These are phyloP conservation scores for Corynorhinus townsendii DNA, from an alignment of 2,113 vertebrate genomes.

Conservation along the genomic window DNA sequence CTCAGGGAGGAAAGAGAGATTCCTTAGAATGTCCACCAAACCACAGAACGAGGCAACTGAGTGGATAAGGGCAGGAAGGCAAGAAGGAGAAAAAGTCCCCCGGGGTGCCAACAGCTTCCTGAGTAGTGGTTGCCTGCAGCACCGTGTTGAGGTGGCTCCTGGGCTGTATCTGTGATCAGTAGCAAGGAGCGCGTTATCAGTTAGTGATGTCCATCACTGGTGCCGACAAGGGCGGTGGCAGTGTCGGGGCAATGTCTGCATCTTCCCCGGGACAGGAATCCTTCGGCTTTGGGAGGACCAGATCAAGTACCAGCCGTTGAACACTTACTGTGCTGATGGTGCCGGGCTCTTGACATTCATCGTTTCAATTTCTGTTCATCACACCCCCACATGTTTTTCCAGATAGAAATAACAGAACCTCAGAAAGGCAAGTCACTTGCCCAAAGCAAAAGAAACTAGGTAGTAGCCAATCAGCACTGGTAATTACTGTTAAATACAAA, in stretches of 20 bases:
- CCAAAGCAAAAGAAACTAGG: slow-evolving; percentile 23
- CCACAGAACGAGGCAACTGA: neutral
- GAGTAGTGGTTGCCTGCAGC: neutral
- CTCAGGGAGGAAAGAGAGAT: neutral
- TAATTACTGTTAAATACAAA: slow-evolving; percentile 56
- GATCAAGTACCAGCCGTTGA: neutral
- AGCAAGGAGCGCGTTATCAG: neutral
- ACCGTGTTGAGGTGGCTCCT: neutral
- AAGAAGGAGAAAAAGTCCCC: neutral
- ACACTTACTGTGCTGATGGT: neutral
- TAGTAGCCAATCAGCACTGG: slow-evolving; percentile 6
- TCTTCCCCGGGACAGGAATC: neutral
- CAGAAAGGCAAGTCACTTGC: slow-evolving; percentile 10
- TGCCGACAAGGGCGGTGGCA: neutral
- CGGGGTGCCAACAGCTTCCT: neutral
- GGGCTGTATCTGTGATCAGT: neutral
- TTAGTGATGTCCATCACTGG: slow-evolving; percentile 27
- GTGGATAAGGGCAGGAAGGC: neutral
- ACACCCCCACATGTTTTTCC: neutral
- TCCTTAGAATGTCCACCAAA: neutral
- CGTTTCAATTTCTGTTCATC: neutral
- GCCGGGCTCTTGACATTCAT: neutral
- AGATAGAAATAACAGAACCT: neutral
- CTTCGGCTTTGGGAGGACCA: neutral
- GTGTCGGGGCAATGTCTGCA: neutral